Evolutionary conservation across 2,888 invertebrate species (phyloP).

Genomic region (Lottia gigantea): DNA sequence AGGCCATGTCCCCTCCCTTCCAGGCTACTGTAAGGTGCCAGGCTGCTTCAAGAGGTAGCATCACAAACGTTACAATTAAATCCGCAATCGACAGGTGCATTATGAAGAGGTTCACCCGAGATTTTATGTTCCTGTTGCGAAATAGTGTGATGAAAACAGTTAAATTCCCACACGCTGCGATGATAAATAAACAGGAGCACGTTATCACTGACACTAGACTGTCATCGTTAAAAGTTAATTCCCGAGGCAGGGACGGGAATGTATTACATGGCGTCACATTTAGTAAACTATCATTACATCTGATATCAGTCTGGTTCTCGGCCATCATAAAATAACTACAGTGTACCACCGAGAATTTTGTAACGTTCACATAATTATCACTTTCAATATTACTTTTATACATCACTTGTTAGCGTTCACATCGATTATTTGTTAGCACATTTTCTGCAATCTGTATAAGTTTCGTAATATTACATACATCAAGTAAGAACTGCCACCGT

Average conservation of each 20-base stretch:
- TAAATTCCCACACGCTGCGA: conserved; percentile 88
- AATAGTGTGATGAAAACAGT: conserved; percentile 79
- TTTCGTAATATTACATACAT: no score
- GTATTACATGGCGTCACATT: no score
- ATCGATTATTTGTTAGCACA: no score
- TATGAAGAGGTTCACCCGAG: conserved; percentile 80
- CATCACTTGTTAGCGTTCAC: no score
- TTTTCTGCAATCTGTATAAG: no score
- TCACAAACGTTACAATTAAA: conserved; percentile 82
- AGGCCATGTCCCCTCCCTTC: conserved; percentile 80
- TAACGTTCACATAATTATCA: no score
- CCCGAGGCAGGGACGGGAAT: conserved; percentile 59
- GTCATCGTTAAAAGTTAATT: conserved; percentile 88
- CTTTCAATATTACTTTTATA: no score
- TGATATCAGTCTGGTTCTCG: no score
- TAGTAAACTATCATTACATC: no score
- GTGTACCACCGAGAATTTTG: no score
- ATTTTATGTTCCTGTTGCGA: conserved; percentile 76
- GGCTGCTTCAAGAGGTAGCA: conserved; percentile 77
- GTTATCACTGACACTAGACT: conserved; percentile 85
- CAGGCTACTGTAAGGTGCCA: conserved; percentile 83
- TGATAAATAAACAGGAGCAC: conserved; percentile 74
- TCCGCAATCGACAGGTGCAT: conserved; percentile 84
- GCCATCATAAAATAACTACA: no score
- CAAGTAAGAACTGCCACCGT: no score